Conservation (phyloP, 2,888 invertebrate species). For the Scaptomyza reducta region DNA sequence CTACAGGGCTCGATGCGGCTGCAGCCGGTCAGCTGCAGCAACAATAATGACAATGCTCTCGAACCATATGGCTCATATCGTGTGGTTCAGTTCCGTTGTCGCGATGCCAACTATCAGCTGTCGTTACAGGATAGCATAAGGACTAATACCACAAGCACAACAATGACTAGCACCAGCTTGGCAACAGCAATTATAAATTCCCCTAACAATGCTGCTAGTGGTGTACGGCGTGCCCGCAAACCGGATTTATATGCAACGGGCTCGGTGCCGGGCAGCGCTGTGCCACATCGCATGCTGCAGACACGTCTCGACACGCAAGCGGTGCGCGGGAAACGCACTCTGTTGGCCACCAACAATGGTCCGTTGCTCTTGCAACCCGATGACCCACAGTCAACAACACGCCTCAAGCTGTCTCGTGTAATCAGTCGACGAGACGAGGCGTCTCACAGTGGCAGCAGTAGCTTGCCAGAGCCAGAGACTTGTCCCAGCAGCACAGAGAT, state of each 20-base stretch:
- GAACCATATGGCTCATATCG: constrained; percentile 82
- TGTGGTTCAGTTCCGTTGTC: constrained; percentile 82
- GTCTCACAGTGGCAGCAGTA: constrained; percentile 59
- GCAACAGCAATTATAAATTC: constrained; percentile 10
- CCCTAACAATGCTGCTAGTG: constrained; percentile 36
- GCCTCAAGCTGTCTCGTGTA: constrained; percentile 78
- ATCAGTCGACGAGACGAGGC: constrained; percentile 73
- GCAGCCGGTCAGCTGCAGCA: constrained; percentile 83
- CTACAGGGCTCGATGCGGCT: constrained; percentile 83
- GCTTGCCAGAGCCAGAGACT: constrained; percentile 61
- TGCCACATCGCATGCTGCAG: constrained; percentile 76
- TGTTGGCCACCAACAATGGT: constrained; percentile 68
- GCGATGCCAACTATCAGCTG: constrained; percentile 83
- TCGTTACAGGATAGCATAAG: constrained; percentile 83
- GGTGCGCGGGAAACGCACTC: constrained; percentile 66
- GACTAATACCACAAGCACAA: constrained; percentile 81
- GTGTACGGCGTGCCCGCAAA: constrained; percentile 60
- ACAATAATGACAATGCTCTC: constrained; percentile 83
- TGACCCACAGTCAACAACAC: constrained; percentile 38
- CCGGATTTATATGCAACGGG: constrained; percentile 69
- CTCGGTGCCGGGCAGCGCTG: constrained; percentile 36
- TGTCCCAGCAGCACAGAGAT: constrained; percentile 12
- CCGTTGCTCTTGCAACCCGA: constrained; percentile 57
- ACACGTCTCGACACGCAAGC: constrained; percentile 77
- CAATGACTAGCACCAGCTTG: constrained; percentile 66